Evolutionary conservation across 2,888 invertebrate genomes (phyloP).

Genomic region (Drosophila paramelanica): DNA sequence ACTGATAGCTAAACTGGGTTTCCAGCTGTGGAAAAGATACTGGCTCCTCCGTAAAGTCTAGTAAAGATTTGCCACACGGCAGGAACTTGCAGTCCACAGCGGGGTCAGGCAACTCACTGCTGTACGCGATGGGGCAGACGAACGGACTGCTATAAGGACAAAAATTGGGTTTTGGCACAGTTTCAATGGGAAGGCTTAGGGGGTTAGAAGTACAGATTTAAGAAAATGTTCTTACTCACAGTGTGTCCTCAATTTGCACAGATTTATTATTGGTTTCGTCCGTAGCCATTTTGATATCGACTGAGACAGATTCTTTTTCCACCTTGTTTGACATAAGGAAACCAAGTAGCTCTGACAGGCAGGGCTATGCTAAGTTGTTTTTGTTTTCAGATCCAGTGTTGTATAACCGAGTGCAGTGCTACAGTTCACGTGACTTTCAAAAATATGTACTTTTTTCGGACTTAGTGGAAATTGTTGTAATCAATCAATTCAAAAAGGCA

Average conservation of each 20-base stretch:
- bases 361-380: background rate
- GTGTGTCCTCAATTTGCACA: background rate
- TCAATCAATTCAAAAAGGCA: too few relatives aligned
- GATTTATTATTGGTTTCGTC: background rate
- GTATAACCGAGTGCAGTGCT: background rate
- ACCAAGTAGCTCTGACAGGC: background rate
- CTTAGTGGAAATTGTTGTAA: too few relatives aligned
- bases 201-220: background rate
- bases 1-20: background rate
- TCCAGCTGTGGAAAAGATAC: slow-evolving; percentile 35
- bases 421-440: too few relatives aligned
- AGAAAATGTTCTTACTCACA: background rate
- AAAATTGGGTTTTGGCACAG: too few relatives aligned
- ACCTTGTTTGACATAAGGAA: background rate
- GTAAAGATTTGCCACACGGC: slow-evolving; percentile 37
- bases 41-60: slow-evolving; percentile 44
- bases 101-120: slow-evolving; percentile 39
- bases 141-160: slow-evolving; percentile 30
- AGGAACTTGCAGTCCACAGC: slow-evolving; percentile 44
- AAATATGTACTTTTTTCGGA: too few relatives aligned
- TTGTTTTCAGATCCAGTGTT: background rate
- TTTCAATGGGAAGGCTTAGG: background rate
- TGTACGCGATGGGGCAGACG: slow-evolving; percentile 30
- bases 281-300: background rate
- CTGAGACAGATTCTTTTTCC: background rate